Conservation (phyloP, 2,797 vertebrate species). For the Strix occidentalis region DNA sequence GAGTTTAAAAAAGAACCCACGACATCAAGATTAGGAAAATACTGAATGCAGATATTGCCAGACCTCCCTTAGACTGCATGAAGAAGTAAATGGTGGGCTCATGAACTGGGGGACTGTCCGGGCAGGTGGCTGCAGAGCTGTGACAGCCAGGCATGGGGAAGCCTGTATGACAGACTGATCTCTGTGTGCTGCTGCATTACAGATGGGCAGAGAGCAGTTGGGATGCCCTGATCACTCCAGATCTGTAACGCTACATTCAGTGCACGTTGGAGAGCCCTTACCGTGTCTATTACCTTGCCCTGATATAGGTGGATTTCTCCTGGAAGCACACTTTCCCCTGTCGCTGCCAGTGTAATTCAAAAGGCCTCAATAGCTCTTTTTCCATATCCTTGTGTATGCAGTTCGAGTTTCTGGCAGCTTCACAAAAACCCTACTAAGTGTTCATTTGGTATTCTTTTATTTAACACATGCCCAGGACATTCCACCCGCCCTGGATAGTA, state of each 20-base stretch:
- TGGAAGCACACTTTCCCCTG: accelerated
- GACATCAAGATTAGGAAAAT: background rate
- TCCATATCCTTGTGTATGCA: background rate
- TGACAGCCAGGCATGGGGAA: background rate
- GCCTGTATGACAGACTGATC: background rate
- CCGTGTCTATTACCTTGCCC: background rate
- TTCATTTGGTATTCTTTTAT: background rate
- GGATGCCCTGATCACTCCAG: background rate
- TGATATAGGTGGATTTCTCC: background rate
- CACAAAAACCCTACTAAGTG: background rate
- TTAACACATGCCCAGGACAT: accelerated
- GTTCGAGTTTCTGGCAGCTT: background rate
- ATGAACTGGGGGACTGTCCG: background rate
- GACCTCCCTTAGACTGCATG: background rate
- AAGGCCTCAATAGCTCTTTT: background rate
- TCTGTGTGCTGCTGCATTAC: background rate
- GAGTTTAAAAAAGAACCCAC: background rate
- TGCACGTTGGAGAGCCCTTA: background rate
- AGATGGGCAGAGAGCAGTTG: background rate
- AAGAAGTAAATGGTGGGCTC: background rate
- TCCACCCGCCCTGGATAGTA: background rate
- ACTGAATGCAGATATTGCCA: background rate
- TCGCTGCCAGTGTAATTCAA: background rate
- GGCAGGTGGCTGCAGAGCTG: background rate
- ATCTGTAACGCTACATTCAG: accelerated